Percentiles rank a stretch among this genome's conserved stretches.
These are phyloP conservation scores for Zygothrica quintamaculata DNA, from an alignment of 2,888 invertebrate genomes.

Conservation along the genomic window DNA sequence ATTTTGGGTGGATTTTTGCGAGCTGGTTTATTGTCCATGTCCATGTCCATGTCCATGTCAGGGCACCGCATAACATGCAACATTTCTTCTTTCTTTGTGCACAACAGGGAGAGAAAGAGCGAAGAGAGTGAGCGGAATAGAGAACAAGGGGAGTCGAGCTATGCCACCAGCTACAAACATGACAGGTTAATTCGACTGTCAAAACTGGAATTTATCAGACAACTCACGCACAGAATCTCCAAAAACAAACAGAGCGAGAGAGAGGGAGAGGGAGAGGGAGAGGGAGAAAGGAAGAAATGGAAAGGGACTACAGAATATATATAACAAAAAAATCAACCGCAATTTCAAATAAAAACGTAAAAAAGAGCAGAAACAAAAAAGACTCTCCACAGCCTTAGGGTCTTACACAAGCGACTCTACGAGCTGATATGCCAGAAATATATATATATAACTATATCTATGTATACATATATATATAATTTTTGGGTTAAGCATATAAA, in stretches of 20 bases:
- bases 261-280: too few relatives aligned
- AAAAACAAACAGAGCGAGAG: too few relatives aligned
- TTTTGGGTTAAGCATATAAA: slow-evolving; percentile 39
- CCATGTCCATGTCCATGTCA: slow-evolving; percentile 39
- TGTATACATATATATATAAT: too few relatives aligned
- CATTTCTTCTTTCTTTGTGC: slow-evolving; percentile 35
- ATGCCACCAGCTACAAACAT: slow-evolving; percentile 42
- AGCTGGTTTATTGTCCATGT: slow-evolving; percentile 9
- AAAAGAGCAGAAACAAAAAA: neutral
- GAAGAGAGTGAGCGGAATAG: neutral
- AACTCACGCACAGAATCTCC: slow-evolving; percentile 30
- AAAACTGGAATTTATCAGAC: slow-evolving; percentile 69
- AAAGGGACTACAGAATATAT: too few relatives aligned
- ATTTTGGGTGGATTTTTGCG: slow-evolving; percentile 20
- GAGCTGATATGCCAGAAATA: too few relatives aligned
- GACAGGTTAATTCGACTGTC: slow-evolving; percentile 74
- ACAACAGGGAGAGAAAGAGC: neutral
- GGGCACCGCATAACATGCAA: slow-evolving; percentile 56
- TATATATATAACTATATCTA: too few relatives aligned
- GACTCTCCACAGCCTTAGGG: neutral
- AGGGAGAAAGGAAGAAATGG: too few relatives aligned
- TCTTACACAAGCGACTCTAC: slow-evolving; percentile 3
- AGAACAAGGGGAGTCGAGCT: neutral
- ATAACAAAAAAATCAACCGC: slow-evolving; percentile 26
- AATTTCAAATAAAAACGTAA: slow-evolving; percentile 25